These are phyloP conservation scores for Cephus sareptanus DNA, from an alignment of 2,888 invertebrate genomes.

Conservation along the genomic window DNA sequence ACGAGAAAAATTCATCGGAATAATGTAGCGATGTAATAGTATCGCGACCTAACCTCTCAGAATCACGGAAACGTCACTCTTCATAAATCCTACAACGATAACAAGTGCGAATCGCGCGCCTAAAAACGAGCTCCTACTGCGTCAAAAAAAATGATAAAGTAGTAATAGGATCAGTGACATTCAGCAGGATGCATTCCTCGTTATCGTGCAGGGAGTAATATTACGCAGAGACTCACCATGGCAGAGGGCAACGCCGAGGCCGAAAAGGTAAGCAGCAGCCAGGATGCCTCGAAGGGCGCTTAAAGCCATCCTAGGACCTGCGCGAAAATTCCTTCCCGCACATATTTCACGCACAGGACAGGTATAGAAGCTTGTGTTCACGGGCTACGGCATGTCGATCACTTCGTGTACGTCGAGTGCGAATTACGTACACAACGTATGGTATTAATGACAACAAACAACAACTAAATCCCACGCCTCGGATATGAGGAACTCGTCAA, in stretches of 20 bases:
- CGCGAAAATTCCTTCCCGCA: not conserved
- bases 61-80: not conserved
- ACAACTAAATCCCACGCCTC: not conserved
- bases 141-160: not conserved
- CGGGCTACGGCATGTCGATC: not conserved
- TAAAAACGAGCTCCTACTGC: not conserved
- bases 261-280: slow-evolving; percentile 40
- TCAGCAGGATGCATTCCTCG: not conserved
- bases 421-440: not conserved
- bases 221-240: slow-evolving; percentile 25
- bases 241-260: slow-evolving; percentile 37
- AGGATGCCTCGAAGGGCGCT: slow-evolving; percentile 41
- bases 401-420: not conserved
- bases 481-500: not conserved
- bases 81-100: slow-evolving; percentile 2
- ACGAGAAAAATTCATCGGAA: not conserved
- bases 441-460: not conserved
- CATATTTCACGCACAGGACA: not conserved
- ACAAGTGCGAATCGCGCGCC: not conserved
- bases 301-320: slow-evolving; percentile 44
- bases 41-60: not conserved
- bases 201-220: not conserved
- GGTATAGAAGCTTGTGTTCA: not conserved
- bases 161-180: not conserved
- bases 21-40: not conserved